These are phyloP conservation scores for Chymomyza fuscimana DNA, from an alignment of 2,888 invertebrate species.

Conservation along the genomic window DNA sequence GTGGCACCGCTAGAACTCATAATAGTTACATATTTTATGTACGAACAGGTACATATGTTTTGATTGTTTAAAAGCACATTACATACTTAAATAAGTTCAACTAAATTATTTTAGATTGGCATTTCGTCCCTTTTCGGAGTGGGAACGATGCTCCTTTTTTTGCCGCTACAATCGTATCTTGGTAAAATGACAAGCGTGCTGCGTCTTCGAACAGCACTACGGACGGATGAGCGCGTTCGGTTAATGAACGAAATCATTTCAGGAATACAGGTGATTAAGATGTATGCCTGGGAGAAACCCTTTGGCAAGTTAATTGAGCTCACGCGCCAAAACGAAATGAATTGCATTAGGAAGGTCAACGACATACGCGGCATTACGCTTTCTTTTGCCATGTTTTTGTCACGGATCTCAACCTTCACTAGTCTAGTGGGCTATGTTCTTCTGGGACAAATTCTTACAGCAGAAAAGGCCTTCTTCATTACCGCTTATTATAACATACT, in stretches of 20 bases:
- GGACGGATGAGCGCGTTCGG: constrained; percentile 93
- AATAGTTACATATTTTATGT: constrained; percentile 89
- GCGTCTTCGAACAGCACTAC: constrained; percentile 88
- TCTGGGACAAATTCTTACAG: constrained; percentile 86
- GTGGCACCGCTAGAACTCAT: constrained; percentile 91
- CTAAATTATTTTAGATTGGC: constrained; percentile 79
- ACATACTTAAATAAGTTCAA: constrained; percentile 50
- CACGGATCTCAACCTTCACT: constrained; percentile 91
- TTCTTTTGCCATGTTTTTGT: constrained; percentile 92
- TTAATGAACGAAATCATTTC: constrained; percentile 94
- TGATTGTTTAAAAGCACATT: neutral
- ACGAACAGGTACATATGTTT: constrained; percentile 80
- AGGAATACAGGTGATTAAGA: constrained; percentile 95
- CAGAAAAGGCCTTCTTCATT: constrained; percentile 92
- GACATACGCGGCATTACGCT: constrained; percentile 88
- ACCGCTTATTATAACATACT: constrained; percentile 93
- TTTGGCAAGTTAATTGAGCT: constrained; percentile 88
- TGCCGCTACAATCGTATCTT: constrained; percentile 87
- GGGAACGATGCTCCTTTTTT: constrained; percentile 83
- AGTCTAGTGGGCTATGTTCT: constrained; percentile 89
- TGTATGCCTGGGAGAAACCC: constrained; percentile 97
- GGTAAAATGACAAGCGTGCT: constrained; percentile 88
- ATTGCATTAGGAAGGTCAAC: constrained; percentile 86
- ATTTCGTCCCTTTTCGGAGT: constrained; percentile 82
- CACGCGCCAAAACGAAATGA: constrained; percentile 82